Percentiles rank a stretch among this genome's conserved stretches.
phyloP scores from a whole-genome alignment of 1,140 invertebrate genomes.

The Nasonia longicornis region DNA sequence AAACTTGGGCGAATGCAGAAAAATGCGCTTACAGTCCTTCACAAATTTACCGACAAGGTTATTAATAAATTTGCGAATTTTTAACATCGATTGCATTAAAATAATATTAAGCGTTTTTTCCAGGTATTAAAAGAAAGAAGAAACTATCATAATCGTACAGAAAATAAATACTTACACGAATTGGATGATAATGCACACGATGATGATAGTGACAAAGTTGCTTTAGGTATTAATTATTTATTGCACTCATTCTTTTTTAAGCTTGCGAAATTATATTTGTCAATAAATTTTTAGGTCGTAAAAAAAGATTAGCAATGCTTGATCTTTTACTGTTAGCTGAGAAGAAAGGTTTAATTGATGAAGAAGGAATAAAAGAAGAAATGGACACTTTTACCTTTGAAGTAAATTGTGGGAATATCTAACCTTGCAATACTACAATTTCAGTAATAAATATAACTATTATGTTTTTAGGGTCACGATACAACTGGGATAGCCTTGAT shows the following conservation, averaged over 20 bases:
- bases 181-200: neutral
- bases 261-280: neutral
- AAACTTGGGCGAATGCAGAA: neutral
- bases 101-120: neutral
- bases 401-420: slow-evolving; percentile 59
- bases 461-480: slow-evolving; percentile 72
- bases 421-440: neutral
- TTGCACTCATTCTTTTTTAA: neutral
- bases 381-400: slow-evolving; percentile 88
- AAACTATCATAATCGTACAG: neutral
- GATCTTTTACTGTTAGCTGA: slow-evolving; percentile 80
- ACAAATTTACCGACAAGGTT: neutral
- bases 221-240: neutral
- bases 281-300: slow-evolving; percentile 55
- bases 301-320: slow-evolving; percentile 81
- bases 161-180: neutral
- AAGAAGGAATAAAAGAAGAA: slow-evolving; percentile 82
- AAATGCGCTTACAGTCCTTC: neutral
- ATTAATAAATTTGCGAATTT: neutral
- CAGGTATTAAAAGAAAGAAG: neutral
- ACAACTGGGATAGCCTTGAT: slow-evolving; percentile 76
- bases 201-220: neutral
- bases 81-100: neutral
- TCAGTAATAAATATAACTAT: slow-evolving; percentile 3
- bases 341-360: slow-evolving; percentile 68